Evolutionary conservation across 2,113 vertebrate genomes (phyloP), one percentile per base, ranked within the genome.

Genomic region (Dolichotis patagonum): DNA sequence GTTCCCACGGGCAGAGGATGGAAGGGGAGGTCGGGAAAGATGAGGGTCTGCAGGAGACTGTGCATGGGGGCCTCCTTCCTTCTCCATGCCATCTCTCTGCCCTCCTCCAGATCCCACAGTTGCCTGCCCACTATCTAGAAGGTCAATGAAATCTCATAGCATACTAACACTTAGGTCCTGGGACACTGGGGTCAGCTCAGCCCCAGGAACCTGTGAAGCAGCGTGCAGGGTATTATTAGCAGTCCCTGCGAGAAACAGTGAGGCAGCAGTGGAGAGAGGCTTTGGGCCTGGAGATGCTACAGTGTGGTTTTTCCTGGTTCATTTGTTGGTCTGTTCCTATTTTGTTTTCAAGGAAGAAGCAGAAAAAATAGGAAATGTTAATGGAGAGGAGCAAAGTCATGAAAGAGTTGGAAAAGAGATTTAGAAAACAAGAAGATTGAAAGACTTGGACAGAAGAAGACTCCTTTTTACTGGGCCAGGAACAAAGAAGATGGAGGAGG

Each of bases 341-440:
- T 58, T 89, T 91, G 43, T 52, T 81, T 93, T 96, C 11, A 71
- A 91, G 58, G 77, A 95, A 88, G 16, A 88, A 60, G 24, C 58
- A 54, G 16, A 87, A 43, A 93, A 96, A 96, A 65, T 28, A 65
- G 24, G 1, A 78, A 67, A 4, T n/a, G 19, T 35, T 88, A 46
- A 89, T 19, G 9, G 26, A 89, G 9, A 6, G 4, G 22, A 85
- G 19, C 32, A 85, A 88, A 82, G 49, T 35, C 43, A 85, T 43
- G 58, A 65, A 69, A 92, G 5, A 93, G 38, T 7, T 6, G 10
- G 35, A 60, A 60, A 67, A 88, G 17, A 94, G 3, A 80, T 22
- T 0, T 7, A 84, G 78, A 56, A 46, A 88, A 62, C 11, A 77
- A 94, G 52, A 22, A 38, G n/a, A 77, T 35, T 81, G 22, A 63